Base-by-base conservation (phyloP, 2,888 invertebrate species). In the Timema cristinae region DNA sequence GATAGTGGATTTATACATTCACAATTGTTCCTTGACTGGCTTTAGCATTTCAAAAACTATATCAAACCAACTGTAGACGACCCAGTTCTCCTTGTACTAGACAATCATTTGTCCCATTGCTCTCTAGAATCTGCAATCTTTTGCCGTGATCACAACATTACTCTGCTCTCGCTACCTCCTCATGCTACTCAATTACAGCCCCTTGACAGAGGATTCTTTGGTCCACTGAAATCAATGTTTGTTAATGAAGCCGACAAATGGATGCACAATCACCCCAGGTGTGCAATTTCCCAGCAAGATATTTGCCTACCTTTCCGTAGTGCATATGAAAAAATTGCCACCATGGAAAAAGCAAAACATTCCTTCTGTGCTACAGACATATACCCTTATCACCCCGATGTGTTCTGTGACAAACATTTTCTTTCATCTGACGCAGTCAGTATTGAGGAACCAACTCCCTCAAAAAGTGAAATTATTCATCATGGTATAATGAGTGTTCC, bases 211-310 rank as follows among this genome's bases (percentile, higher is more conserved):
- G 56, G 56, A 56, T 56, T 10, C 56, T 56, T 56, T 11, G 13
- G 56, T 10, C 56, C 56, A n/a, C 56, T 56, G 11, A 56, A 56
- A 56, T 56, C 56, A 56, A 15, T 16, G 11, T 56, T 56, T 56
- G 56, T 7, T 6, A 56, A 56, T 11, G 56, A 56, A 56, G 56
- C 56, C 16, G 56, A 56, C 56, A 56, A 56, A 56, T 56, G 56
- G 56, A 11, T 56, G 56, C 56, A 11, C 7, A 56, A 56, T 11
- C 56, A 56, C n/a, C 56, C 56, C 16, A 7, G 7, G n/a, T 7
- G 56, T 56, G 56, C 56, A 13, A 56, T 56, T 56, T 32, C 32
- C 32, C 32, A 32, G 32, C 1, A 32, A 1, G 32, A 32, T 32
- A 32, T 32, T 32, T 32, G 9, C 56, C 16, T 56, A 16, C 56